Conservation (phyloP, 2,888 invertebrate species). For the Panopea generosa region DNA sequence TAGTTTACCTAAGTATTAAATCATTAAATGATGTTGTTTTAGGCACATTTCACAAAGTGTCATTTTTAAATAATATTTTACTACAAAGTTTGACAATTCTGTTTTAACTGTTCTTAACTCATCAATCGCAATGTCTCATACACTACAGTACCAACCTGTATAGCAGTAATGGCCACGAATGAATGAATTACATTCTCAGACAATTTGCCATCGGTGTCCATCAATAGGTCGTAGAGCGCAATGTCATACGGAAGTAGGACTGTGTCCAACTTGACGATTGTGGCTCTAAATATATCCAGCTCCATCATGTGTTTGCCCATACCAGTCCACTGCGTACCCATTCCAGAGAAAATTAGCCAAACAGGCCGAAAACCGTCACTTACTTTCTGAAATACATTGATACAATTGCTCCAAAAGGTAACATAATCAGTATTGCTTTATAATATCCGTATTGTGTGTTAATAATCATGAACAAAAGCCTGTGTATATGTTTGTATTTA, state of each 20-base stretch:
- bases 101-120: too few relatives aligned
- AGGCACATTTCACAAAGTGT: too few relatives aligned
- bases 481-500: too few relatives aligned
- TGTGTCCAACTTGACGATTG: constrained; percentile 91
- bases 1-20: too few relatives aligned
- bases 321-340: constrained; percentile 99
- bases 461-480: too few relatives aligned
- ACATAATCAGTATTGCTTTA: too few relatives aligned
- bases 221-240: constrained; percentile 92
- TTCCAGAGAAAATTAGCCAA: constrained; percentile 98
- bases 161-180: constrained; percentile 97
- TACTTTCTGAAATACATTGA: constrained; percentile 68
- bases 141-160: constrained; percentile 92
- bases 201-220: constrained; percentile 90
- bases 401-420: not conserved
- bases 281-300: constrained; percentile 92
- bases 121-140: too few relatives aligned
- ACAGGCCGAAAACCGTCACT: constrained; percentile 90
- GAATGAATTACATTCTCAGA: constrained; percentile 95
- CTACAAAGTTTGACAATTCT: too few relatives aligned
- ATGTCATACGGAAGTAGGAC: constrained; percentile 92
- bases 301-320: constrained; percentile 96
- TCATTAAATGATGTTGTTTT: too few relatives aligned
- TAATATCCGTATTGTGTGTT: too few relatives aligned
- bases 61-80: too few relatives aligned